Conservation (phyloP, 2,113 vertebrate genomes). For the Eolophus roseicapilla region DNA sequence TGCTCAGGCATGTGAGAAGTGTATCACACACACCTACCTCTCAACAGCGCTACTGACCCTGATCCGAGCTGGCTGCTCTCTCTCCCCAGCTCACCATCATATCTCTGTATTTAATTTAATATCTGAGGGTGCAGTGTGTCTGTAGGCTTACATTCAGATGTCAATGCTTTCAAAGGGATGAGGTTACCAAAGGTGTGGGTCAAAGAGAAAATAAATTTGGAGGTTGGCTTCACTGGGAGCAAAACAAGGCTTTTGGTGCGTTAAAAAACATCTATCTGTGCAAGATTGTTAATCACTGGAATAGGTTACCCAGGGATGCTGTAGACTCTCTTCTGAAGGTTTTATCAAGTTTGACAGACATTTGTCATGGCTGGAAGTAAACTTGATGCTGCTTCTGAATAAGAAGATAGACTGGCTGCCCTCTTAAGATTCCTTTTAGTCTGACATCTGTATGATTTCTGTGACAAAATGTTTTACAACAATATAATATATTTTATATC, state of each 20-base stretch:
- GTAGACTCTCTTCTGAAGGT: neutral
- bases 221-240: neutral
- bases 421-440: slow-evolving; percentile 3
- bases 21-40: neutral
- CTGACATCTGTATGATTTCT: neutral
- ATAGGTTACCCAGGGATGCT: neutral
- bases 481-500: neutral
- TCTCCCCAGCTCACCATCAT: neutral
- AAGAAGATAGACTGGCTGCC: neutral
- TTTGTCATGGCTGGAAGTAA: neutral
- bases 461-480: neutral
- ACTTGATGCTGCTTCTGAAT: neutral
- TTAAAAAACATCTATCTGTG: neutral
- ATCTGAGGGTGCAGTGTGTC: neutral
- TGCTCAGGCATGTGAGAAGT: neutral
- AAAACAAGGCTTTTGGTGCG: neutral
- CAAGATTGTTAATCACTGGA: neutral
- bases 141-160: neutral
- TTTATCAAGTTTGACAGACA: neutral
- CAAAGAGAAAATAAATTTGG: neutral
- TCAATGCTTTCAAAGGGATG: neutral
- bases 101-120: neutral
- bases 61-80: neutral
- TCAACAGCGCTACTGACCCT: neutral
- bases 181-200: neutral